Evolutionary conservation across 1,140 invertebrate genomes (phyloP), one percentile per base, ranked within the genome.

Genomic region (Pachypsylla venusta): DNA sequence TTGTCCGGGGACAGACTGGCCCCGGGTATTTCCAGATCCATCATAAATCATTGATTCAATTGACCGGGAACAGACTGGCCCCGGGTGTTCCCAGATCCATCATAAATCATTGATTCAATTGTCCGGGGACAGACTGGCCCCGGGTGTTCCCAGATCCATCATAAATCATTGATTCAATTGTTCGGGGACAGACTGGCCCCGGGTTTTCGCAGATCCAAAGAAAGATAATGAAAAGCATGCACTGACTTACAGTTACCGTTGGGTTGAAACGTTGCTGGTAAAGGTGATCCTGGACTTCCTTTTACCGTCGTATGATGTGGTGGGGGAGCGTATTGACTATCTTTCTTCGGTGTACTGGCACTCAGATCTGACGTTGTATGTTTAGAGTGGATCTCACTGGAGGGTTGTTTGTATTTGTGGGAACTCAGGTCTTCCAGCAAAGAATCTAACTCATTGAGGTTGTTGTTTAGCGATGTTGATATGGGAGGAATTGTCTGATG

Each of bases 401-500:
- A 35, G 1, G n/a, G 7, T n/a, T 61, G 70, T 48, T 75, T 80
- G 67, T 89, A 90, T 57, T 84, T 79, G 0, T 86, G 85, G 66
- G 86, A 85, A 74, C 91, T 94, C 61, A 96, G 75, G 72, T 95
- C 92, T 69, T 94, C 83, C 57, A 97, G 76, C 53, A 97, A 76
- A 24, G 84, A 89, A 71, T 97, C 92, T 66, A 97, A 70, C 74
- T 96, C 92, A 0, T 88, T 90, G 22, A 94, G 76, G 73, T 93
- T 93, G 40, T 83, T 85, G 66, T 82, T 83, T 24, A 83, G 75
- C 1, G 76, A 75, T 1, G 74, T 70, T 24, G 76, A 76, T 67
- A 75, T 72, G 65, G 74, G 76, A 64, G 70, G 0, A 67, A 42
- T 20, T 54, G 24, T 54, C 60, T 63, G 63, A 63, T 30, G 53